phyloP scores from a whole-genome alignment of 2,113 vertebrate species.

The Neodontobutis hainanensis region DNA sequence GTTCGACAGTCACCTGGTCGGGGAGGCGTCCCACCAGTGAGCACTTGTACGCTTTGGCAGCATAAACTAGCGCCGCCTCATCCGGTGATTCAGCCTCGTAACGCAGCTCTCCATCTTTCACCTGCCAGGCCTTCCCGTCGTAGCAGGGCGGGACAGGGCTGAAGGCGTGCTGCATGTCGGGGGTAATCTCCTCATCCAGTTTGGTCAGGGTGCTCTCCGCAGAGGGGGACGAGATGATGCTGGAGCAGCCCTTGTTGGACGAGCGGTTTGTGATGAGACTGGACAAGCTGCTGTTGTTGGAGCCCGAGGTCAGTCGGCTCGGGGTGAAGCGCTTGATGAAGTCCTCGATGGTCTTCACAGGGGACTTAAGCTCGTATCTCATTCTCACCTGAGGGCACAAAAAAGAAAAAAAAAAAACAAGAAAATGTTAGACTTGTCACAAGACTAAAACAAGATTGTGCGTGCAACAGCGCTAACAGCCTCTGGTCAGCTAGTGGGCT shows the following conservation, averaged over 20 bases:
- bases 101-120: constrained; percentile 83
- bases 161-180: constrained; percentile 70
- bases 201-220: constrained; percentile 82
- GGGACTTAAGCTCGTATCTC: constrained; percentile 90
- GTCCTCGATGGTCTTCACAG: constrained; percentile 95
- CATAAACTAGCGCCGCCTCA: constrained; percentile 94
- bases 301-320: constrained; percentile 88
- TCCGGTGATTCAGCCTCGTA: constrained; percentile 96
- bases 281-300: constrained; percentile 88
- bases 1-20: constrained; percentile 91
- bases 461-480: too few species aligned
- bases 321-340: constrained; percentile 94
- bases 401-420: neutral
- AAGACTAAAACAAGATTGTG: too few species aligned
- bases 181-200: constrained; percentile 81
- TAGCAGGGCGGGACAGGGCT: constrained; percentile 44
- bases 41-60: constrained; percentile 91
- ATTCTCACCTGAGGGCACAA: constrained; percentile 82
- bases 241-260: constrained; percentile 76
- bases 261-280: constrained; percentile 84
- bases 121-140: constrained; percentile 27
- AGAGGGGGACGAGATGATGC: constrained; percentile 80
- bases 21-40: constrained; percentile 88
- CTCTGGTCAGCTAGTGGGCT: too few species aligned
- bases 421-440: neutral